A percentile compares a stretch with the other conserved stretches of the same genome.
phyloP scores from a whole-genome alignment of 2,113 vertebrate species.

The Raja brachyura region DNA sequence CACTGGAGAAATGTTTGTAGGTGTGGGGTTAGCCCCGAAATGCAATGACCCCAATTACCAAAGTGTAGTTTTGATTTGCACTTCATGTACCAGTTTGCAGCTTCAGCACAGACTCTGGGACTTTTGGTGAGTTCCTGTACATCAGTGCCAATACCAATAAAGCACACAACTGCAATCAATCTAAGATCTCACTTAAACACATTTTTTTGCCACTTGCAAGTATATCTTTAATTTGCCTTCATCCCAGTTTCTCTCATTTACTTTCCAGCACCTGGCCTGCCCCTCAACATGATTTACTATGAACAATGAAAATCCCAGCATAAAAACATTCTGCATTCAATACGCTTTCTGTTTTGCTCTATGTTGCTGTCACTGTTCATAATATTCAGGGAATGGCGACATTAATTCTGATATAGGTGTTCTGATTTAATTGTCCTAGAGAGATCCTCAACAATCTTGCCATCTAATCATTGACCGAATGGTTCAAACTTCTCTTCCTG shows the following conservation, averaged over 20 bases:
- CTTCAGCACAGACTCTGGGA: background rate
- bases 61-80: conserved; percentile 1
- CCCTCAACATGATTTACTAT: background rate
- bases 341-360: background rate
- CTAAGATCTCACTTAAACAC: background rate
- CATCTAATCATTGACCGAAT: background rate
- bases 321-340: background rate
- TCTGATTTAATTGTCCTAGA: background rate
- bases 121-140: background rate
- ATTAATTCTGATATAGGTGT: background rate
- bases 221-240: background rate
- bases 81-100: background rate
- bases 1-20: background rate
- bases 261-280: background rate
- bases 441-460: background rate
- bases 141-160: background rate
- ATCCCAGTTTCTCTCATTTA: conserved; percentile 8
- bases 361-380: background rate
- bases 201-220: background rate
- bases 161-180: background rate
- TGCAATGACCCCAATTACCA: background rate
- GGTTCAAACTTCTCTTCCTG: background rate
- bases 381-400: background rate
- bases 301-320: background rate
- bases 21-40: background rate